Base-by-base conservation (phyloP, 2,888 invertebrate genomes). In the Pachycephus smyrnensis region DNA sequence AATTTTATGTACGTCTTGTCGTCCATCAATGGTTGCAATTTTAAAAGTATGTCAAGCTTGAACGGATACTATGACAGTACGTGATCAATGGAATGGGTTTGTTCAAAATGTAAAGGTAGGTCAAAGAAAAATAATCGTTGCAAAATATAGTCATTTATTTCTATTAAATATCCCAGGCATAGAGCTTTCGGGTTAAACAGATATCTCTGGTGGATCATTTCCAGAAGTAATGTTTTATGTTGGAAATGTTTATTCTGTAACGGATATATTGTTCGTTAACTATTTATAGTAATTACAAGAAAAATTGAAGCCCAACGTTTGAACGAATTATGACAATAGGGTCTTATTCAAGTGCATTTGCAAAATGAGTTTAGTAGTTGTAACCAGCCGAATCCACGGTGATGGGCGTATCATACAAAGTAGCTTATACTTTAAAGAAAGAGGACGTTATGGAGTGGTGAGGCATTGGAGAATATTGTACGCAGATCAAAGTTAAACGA, bases 71-170 rank as follows among this genome's bases (percentile, higher is more conserved):
- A 6, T 23, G 6, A 33, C 2, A 55, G 55, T 55, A 23, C 2
- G 23, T 23, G 6, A 55, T 23, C 23, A 55, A 9, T 55, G 2
- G 23, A 23, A 23, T 23, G 55, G 55, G 6, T 55, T 55, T 23
- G 15, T 23, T 55, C 23, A 23, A 55, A 23, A 9, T 23, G 23
- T 23, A 23, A 55, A 55, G 55, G 55, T 55, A 55, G 55, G 40
- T 71, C n/a, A 32, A 69, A 76, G 77, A 35, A 36, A n/a, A 69
- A 37, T 75, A 68, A 37, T 68, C 4, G 11, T 37, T 73, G 12
- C 31, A 32, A 75, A 73, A 75, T 12, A 68, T 31, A 33, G 36
- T 68, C 69, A 68, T 35, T 32, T 75, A 68, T 68, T 68, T 75
- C 36, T 73, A 73, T 73, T 32, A 73, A 73, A 73, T 55, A 55